Conservation (phyloP, 2,797 vertebrate species). For the Gobionotothen gibberifrons region DNA sequence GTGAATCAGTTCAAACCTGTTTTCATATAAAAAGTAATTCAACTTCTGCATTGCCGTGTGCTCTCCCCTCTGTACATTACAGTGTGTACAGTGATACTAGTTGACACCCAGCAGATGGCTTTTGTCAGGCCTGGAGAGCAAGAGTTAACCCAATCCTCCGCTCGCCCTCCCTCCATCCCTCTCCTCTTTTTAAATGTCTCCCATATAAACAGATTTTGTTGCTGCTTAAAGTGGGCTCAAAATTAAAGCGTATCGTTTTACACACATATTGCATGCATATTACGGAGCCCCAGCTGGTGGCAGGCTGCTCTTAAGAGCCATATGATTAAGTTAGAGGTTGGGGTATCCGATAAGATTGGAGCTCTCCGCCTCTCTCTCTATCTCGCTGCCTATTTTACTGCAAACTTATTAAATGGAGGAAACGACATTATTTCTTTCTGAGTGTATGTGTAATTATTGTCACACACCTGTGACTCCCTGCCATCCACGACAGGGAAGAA, state of each 20-base stretch:
- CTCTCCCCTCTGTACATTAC: slow-evolving; percentile 41
- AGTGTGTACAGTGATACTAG: slow-evolving; percentile 47
- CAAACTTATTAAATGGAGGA: slow-evolving; percentile 98
- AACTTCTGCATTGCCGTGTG: slow-evolving; percentile 12
- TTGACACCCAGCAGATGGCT: slow-evolving; percentile 82
- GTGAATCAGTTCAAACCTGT: not conserved
- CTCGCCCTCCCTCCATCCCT: slow-evolving; percentile 65
- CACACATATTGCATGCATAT: slow-evolving; percentile 99
- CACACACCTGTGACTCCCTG: slow-evolving; percentile 97
- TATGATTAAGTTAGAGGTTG: slow-evolving; percentile 99
- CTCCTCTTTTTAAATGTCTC: slow-evolving; percentile 84
- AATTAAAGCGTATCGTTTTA: slow-evolving; percentile 99
- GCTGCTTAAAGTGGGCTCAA: slow-evolving; percentile 97
- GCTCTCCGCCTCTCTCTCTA: slow-evolving; percentile 81
- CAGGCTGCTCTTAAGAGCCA: slow-evolving; percentile 98
- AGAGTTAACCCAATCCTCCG: slow-evolving; percentile 85
- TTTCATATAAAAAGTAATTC: not conserved
- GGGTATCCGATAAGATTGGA: slow-evolving; percentile 95
- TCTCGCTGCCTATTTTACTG: slow-evolving; percentile 93
- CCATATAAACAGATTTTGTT: slow-evolving; percentile 91
- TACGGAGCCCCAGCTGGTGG: slow-evolving; percentile 97
- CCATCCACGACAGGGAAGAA: slow-evolving; percentile 83
- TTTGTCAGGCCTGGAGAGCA: slow-evolving; percentile 79
- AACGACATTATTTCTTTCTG: slow-evolving; percentile 91
- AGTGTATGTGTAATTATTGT: slow-evolving; percentile 97